Percentiles rank a stretch among this genome's conserved stretches.
phyloP scores from a whole-genome alignment of 2,888 invertebrate genomes.

The Heliconius hortense region DNA sequence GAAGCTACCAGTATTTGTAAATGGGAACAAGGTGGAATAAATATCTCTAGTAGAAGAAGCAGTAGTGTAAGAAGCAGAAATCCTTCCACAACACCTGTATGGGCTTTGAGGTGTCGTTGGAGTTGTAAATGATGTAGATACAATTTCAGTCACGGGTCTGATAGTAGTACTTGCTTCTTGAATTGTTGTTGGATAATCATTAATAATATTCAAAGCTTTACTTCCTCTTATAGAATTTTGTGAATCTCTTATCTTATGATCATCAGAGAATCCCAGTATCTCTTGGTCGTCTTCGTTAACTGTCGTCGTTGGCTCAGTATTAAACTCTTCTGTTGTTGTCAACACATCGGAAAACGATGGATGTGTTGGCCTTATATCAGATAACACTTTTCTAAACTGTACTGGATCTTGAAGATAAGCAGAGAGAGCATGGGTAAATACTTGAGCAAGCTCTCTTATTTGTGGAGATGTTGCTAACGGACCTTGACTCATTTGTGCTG shows the following conservation, averaged over 20 bases:
- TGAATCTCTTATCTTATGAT: constrained; percentile 60
- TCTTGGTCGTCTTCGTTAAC: constrained; percentile 88
- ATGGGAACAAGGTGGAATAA: constrained; percentile 68
- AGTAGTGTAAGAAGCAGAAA: constrained; percentile 74
- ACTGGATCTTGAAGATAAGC: constrained; percentile 92
- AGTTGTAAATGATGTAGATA: constrained; percentile 50
- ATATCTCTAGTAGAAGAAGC: constrained; percentile 56
- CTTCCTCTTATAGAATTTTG: constrained; percentile 64
- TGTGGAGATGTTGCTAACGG: constrained; percentile 84
- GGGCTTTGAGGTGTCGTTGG: constrained; percentile 62
- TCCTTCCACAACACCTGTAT: constrained; percentile 71
- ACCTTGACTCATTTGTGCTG: constrained; percentile 84
- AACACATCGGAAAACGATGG: constrained; percentile 81
- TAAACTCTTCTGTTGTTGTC: constrained; percentile 65
- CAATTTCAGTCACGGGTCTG: constrained; percentile 50
- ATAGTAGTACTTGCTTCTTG: constrained; percentile 56
- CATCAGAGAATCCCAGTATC: constrained; percentile 89
- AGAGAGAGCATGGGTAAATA: constrained; percentile 91
- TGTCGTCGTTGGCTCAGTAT: constrained; percentile 82
- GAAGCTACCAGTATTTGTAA: constrained; percentile 71
- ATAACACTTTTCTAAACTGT: constrained; percentile 88
- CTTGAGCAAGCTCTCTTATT: constrained; percentile 90
- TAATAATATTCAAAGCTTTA: constrained; percentile 67
- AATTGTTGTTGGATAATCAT: constrained; percentile 50
- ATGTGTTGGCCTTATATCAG: constrained; percentile 90